phyloP scores from a whole-genome alignment of 2,113 vertebrate species.

The Gymnarchus niloticus region DNA sequence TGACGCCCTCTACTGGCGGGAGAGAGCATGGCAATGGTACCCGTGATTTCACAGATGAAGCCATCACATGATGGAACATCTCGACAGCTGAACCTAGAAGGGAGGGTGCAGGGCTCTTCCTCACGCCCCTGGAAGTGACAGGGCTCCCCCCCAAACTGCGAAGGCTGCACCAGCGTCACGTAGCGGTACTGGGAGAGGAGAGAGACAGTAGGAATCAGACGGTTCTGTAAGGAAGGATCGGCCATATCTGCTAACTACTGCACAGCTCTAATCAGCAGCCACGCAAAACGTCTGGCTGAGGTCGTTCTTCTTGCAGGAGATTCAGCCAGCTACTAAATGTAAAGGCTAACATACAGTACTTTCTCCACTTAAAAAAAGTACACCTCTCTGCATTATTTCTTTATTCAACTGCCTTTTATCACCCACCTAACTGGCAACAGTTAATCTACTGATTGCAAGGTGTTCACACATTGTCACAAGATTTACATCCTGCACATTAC shows the following conservation, averaged over 20 bases:
- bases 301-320: not conserved
- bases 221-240: not conserved
- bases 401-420: too few relatives aligned
- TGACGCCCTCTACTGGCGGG: too few relatives aligned
- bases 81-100: conserved; percentile 59
- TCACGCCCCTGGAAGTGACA: conserved; percentile 69
- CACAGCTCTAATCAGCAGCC: not conserved
- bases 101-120: conserved; percentile 66
- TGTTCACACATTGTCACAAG: too few relatives aligned
- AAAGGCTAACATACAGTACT: too few relatives aligned
- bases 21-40: conserved; percentile 44
- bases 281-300: not conserved
- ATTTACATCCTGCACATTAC: too few relatives aligned
- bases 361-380: too few relatives aligned
- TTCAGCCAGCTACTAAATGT: too few relatives aligned
- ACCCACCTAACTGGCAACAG: too few relatives aligned
- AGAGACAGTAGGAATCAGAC: not conserved
- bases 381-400: too few relatives aligned
- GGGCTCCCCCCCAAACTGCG: conserved; percentile 75
- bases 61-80: conserved; percentile 74
- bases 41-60: conserved; percentile 76
- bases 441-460: too few relatives aligned
- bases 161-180: conserved; percentile 64
- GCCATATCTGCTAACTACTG: not conserved
- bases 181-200: conserved; percentile 71